These are phyloP conservation scores for Coelopa pilipes DNA, from an alignment of 2,888 invertebrate genomes.

Conservation along the genomic window DNA sequence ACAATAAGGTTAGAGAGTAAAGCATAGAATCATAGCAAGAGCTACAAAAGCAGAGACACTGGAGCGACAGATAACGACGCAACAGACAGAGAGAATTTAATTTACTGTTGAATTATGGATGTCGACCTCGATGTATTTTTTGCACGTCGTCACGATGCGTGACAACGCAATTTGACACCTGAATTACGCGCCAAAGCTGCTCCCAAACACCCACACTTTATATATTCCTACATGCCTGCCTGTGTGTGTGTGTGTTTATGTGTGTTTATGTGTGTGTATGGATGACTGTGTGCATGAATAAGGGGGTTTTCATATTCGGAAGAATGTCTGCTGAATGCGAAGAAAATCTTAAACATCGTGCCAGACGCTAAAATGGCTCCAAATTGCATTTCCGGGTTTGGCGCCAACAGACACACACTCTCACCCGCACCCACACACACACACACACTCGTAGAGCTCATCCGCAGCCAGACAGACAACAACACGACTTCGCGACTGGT, in stretches of 20 bases:
- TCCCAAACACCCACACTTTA: background rate
- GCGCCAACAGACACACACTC: background rate
- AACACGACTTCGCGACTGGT: background rate
- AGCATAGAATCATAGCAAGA: no score
- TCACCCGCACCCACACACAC: background rate
- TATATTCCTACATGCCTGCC: background rate
- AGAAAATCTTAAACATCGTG: background rate
- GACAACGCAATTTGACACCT: constrained; percentile 5
- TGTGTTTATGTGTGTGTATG: background rate
- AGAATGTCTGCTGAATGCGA: constrained; percentile 2
- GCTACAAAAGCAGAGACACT: no score
- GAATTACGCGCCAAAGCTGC: background rate
- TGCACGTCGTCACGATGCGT: background rate
- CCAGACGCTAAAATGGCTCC: constrained; percentile 5
- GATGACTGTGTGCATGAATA: background rate
- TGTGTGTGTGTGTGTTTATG: background rate
- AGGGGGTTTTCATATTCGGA: background rate
- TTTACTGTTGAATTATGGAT: background rate
- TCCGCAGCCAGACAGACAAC: background rate
- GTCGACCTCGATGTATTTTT: constrained; percentile 1
- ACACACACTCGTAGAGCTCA: background rate
- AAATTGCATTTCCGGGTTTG: constrained; percentile 10
- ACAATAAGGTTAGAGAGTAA: no score
- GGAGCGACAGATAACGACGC: no score
- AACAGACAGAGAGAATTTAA: background rate